A percentile compares a stretch with the other conserved stretches of the same genome.
These are phyloP conservation scores for Turritopsis rubra DNA, from an alignment of 30 jellyfish, hydroid and myxozoan species.

Conservation along the genomic window DNA sequence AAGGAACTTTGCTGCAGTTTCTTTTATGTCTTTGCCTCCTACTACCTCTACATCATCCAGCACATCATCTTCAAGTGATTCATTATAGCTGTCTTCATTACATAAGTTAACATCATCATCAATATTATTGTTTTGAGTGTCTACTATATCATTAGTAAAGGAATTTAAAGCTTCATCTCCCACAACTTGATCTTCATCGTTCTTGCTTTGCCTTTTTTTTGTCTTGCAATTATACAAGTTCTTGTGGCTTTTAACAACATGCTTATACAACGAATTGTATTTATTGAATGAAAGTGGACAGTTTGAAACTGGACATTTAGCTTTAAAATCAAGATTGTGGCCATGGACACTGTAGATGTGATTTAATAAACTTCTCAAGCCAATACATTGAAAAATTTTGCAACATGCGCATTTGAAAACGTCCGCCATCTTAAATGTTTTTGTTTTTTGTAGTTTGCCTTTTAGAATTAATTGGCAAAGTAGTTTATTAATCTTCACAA, in stretches of 20 bases:
- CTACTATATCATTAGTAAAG: neutral
- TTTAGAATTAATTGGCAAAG: neutral
- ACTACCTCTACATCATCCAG: neutral
- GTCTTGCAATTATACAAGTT: neutral
- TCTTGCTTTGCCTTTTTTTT: neutral
- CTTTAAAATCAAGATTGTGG: neutral
- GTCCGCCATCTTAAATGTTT: neutral
- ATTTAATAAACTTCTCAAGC: neutral
- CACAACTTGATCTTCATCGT: neutral
- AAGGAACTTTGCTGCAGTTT: neutral
- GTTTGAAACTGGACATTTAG: neutral
- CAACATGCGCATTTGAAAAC: neutral
- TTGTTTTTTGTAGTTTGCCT: neutral
- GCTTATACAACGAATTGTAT: neutral
- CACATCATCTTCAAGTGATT: neutral
- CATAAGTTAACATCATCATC: neutral
- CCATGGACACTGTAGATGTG: neutral
- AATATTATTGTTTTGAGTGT: neutral
- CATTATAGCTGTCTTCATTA: neutral
- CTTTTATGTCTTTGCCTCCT: neutral
- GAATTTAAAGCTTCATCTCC: neutral
- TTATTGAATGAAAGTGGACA: neutral
- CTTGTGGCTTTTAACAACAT: neutral
- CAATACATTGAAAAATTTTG: neutral
- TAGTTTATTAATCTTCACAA: neutral